Evolutionary conservation across 2,113 vertebrate species (phyloP), one percentile per base, ranked within the genome.

Genomic region (Brachypteracias leptosomus): DNA sequence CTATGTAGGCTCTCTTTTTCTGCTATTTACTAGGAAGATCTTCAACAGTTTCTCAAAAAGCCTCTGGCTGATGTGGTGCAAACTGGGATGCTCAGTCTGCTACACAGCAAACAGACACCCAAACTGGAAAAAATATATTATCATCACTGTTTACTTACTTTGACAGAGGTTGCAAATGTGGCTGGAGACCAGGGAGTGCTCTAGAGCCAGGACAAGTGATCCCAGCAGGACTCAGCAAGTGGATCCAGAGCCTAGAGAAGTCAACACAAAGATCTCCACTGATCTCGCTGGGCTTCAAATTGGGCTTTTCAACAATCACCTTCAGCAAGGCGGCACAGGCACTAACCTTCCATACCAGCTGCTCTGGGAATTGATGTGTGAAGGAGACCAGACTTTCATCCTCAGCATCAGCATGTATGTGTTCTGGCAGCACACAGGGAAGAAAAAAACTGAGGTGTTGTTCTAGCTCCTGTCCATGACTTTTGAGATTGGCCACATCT

Each of bases 141-240:
- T 14, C 17, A 3, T 31, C 3, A 3, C 19, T 24, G 22, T 51
- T 88, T 65, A 4, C 7, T 28, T 77, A 29, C 35, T 75, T 42
- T 74, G 20, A 17, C 14, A 52, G 51, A 51, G 35, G 16, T 17
- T 73, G 17, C 5, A 55, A 13, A 40, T 1, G 10, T 18, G 54
- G 25, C 46, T 74, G 75, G 68, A 38, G 75, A 28, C 16, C 11
- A 26, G 46, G 47, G n/a, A 7, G 29, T 1, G 2, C 0, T 4
- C 54, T 29, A 21, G 20, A 67, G 38, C 20, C n/a, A 36, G 38
- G 59, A 35, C 9, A 18, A 52, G n/a, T 0, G 38, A 15, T 18
- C 46, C 20, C 1, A 0, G 18, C 11, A 14, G 7, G 40, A 10
- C 59, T 25, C 6, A 2, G 52, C 24, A 18, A 46, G 47, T 0